Percentiles rank a stretch among this genome's conserved stretches.
phyloP scores from a whole-genome alignment of 2,888 invertebrate species.

The Dysmachus trigonus region DNA sequence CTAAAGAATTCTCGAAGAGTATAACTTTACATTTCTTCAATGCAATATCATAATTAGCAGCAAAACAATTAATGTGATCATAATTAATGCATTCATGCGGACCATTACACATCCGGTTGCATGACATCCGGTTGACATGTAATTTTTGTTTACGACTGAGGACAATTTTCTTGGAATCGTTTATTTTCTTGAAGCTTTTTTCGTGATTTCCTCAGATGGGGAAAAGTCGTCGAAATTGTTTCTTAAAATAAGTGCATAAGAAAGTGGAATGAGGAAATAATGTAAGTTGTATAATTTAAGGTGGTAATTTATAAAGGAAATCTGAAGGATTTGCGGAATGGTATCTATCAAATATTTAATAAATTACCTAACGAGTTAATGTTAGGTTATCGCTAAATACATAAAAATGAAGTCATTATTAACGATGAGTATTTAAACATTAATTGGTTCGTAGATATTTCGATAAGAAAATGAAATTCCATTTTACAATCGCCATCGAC shows the following conservation, averaged over 20 bases:
- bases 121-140: conserved; percentile 11
- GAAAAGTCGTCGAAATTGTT: not conserved
- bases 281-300: not conserved
- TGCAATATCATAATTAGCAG: not conserved
- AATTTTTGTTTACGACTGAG: not conserved
- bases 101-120: conserved; percentile 13
- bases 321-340: not conserved
- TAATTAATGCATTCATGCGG: conserved; percentile 18
- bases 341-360: not conserved
- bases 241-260: not conserved
- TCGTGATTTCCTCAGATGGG: not conserved
- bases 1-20: not conserved
- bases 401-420: too few species aligned
- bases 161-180: not conserved
- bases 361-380: not conserved
- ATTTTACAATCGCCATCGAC: too few species aligned
- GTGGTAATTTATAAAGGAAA: not conserved
- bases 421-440: not conserved
- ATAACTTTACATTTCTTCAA: not conserved
- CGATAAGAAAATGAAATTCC: not conserved
- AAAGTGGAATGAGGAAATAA: not conserved
- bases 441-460: not conserved
- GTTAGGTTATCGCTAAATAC: not conserved
- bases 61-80: not conserved
- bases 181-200: not conserved